Evolutionary conservation across 2,113 vertebrate species (phyloP).

Genomic region (Talpa occidentalis): DNA sequence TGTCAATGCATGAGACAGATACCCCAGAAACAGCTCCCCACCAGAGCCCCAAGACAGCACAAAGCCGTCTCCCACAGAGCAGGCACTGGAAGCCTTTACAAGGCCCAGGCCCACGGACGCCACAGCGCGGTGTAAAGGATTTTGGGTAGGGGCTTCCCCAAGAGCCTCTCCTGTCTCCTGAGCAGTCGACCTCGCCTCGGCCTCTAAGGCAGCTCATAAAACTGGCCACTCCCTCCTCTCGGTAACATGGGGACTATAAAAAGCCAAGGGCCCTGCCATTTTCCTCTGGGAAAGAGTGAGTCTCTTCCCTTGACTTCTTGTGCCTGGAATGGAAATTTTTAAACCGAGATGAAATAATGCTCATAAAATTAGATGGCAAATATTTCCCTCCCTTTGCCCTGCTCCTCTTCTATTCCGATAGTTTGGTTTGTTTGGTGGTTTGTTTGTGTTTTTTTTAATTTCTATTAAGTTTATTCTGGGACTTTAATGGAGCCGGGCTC

Average conservation of each 20-base stretch:
- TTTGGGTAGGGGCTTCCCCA: background rate
- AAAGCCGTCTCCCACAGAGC: background rate
- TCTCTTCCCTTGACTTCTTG: background rate
- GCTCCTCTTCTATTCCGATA: background rate
- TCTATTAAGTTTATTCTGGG: background rate
- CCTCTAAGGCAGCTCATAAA: background rate
- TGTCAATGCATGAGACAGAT: conserved; percentile 14
- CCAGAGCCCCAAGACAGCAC: background rate
- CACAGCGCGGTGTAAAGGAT: background rate
- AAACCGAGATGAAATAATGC: background rate
- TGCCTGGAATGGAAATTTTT: background rate
- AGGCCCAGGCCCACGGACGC: background rate
- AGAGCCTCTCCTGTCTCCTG: background rate
- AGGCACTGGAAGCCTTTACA: background rate
- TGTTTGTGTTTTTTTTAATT: background rate
- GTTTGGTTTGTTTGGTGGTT: too few species aligned
- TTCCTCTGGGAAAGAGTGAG: background rate
- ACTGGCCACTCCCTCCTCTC: background rate
- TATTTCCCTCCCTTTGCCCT: background rate
- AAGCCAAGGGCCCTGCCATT: background rate
- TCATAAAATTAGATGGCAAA: background rate
- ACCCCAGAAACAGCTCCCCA: background rate
- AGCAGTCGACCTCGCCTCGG: background rate
- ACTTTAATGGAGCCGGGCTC: background rate
- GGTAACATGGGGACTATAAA: background rate